A percentile compares a stretch with the other conserved stretches of the same genome.
phyloP scores from a whole-genome alignment of 1,140 invertebrate genomes.

The Brachionus sp. region DNA sequence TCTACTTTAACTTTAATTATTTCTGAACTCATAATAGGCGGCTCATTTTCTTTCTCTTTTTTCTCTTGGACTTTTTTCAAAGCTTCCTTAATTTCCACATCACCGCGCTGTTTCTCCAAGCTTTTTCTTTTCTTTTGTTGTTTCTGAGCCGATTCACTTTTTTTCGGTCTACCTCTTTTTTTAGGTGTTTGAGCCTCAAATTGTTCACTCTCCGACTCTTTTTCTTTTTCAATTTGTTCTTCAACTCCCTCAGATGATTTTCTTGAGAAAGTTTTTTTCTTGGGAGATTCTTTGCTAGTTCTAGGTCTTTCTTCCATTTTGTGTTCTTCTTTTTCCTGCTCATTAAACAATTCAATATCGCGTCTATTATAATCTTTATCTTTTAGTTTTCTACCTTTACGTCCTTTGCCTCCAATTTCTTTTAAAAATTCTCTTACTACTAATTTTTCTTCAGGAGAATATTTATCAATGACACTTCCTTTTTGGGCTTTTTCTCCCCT shows the following conservation, averaged over 20 bases:
- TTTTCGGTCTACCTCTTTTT: background rate
- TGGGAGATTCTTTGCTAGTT: background rate
- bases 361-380: background rate
- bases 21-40: background rate
- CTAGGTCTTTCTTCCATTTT: background rate
- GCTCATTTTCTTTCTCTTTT: constrained; percentile 3
- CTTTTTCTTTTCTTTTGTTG: constrained; percentile 14
- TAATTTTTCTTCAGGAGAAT: background rate
- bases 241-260: background rate
- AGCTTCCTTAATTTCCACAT: constrained; percentile 16
- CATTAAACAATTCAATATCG: background rate
- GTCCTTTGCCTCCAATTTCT: background rate
- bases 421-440: background rate
- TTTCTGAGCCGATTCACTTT: background rate
- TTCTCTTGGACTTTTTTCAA: constrained; percentile 6
- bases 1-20: background rate
- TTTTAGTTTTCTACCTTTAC: background rate
- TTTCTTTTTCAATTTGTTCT: background rate
- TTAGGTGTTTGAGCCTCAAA: background rate
- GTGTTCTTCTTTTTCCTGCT: background rate
- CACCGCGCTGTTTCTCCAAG: background rate
- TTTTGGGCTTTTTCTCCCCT: background rate
- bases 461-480: background rate
- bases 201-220: background rate
- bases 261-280: background rate